A percentile compares a stretch with the other conserved stretches of the same genome.
Evolutionary conservation across 2,113 vertebrate genomes (phyloP).

Genomic region (Pampusana beccarii): DNA sequence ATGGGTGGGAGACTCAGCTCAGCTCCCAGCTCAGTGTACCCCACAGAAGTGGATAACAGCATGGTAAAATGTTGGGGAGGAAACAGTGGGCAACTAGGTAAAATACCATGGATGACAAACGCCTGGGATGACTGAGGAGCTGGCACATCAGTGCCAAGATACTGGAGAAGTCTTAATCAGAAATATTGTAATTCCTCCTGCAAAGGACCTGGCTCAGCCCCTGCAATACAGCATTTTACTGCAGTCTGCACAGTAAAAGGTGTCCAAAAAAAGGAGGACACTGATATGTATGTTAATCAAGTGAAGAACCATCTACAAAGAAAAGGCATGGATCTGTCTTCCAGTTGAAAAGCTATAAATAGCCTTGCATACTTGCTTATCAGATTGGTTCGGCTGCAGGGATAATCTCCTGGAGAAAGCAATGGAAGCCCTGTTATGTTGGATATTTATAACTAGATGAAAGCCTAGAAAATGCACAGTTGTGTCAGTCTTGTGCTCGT

Average conservation of each 20-base stretch:
- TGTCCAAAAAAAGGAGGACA: slow-evolving; percentile 68
- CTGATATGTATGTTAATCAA: slow-evolving; percentile 66
- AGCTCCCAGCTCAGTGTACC: background rate
- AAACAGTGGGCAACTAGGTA: slow-evolving; percentile 37
- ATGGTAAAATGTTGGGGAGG: background rate
- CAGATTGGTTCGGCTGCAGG: slow-evolving; percentile 67
- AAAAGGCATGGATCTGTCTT: slow-evolving; percentile 69
- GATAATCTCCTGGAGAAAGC: slow-evolving; percentile 69
- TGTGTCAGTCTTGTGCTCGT: background rate
- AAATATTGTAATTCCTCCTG: background rate
- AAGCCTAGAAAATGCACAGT: slow-evolving; percentile 57
- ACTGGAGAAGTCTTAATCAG: background rate
- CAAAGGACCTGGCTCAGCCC: slow-evolving; percentile 54
- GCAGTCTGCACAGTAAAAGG: slow-evolving; percentile 54
- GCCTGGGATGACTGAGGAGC: slow-evolving; percentile 12
- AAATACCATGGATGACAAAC: slow-evolving; percentile 31
- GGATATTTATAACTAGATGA: slow-evolving; percentile 71
- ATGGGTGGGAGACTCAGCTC: background rate
- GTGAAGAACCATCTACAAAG: slow-evolving; percentile 70
- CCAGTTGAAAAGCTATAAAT: slow-evolving; percentile 67
- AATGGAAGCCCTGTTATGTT: slow-evolving; percentile 64
- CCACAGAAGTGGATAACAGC: background rate
- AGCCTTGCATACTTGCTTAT: slow-evolving; percentile 67
- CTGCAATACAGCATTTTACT: slow-evolving; percentile 57
- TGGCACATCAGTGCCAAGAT: background rate